These are phyloP conservation scores for Nemotelus pantherinus DNA, from an alignment of 2,888 invertebrate species.

Conservation along the genomic window DNA sequence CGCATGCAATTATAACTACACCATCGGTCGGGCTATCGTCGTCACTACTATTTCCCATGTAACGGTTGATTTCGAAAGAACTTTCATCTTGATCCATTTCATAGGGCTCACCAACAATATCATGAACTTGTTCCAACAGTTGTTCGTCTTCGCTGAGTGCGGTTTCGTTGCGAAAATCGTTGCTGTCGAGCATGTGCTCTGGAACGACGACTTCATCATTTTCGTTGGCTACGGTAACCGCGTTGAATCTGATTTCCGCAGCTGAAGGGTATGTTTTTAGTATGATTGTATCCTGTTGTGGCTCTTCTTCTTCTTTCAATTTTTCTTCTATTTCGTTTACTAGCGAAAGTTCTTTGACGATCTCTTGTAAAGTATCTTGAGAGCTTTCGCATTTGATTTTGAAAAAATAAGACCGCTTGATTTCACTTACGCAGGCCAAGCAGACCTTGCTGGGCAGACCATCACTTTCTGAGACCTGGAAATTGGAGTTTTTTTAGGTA, in stretches of 20 bases:
- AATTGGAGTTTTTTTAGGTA: not conserved
- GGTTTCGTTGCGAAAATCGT: constrained; percentile 35
- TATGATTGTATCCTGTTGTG: not conserved
- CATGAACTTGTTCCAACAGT: not conserved
- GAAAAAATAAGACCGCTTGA: constrained; percentile 62
- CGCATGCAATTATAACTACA: constrained; percentile 29
- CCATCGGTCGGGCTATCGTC: not conserved
- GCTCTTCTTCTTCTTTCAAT: not conserved
- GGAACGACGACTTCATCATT: not conserved
- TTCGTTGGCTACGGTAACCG: not conserved
- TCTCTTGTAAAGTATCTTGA: constrained; percentile 59
- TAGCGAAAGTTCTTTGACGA: constrained; percentile 52
- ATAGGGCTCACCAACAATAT: not conserved
- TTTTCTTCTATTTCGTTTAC: not conserved
- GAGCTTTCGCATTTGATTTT: constrained; percentile 64
- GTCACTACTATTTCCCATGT: constrained; percentile 1
- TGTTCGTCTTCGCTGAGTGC: constrained; percentile 21
- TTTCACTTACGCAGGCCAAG: constrained; percentile 61
- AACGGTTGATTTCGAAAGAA: constrained; percentile 50
- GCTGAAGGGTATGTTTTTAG: not conserved
- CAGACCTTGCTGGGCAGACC: constrained; percentile 63
- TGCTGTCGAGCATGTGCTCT: constrained; percentile 43
- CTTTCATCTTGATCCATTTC: constrained; percentile 50
- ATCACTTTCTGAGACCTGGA: constrained; percentile 54
- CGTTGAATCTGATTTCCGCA: not conserved